Conservation (phyloP, 2,113 vertebrate species). For the Naja naja region DNA sequence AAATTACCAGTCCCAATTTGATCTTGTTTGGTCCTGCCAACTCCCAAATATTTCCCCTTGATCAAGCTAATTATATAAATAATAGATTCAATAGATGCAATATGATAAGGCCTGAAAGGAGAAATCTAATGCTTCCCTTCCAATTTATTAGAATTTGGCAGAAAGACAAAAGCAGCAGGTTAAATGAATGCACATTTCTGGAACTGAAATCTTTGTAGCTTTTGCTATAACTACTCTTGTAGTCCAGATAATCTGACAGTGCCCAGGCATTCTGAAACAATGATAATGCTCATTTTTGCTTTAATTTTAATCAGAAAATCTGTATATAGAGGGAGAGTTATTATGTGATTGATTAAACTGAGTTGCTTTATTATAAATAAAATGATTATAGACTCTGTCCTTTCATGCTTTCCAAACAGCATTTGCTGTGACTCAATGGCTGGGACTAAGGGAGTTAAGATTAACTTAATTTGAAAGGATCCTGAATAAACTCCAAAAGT, state of each 20-base stretch:
- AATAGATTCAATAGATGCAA: neutral
- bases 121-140: neutral
- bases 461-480: slow-evolving; percentile 1
- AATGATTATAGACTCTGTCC: slow-evolving; percentile 20
- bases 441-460: neutral
- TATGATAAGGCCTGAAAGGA: neutral
- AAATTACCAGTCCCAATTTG: neutral
- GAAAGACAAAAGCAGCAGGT: fast-evolving
- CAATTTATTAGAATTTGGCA: neutral
- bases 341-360: slow-evolving; percentile 18
- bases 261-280: neutral
- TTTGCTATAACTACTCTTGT: slow-evolving; percentile 6
- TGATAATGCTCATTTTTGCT: neutral
- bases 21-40: neutral
- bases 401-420: slow-evolving; percentile 12
- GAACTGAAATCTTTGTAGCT: neutral
- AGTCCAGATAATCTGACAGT: slow-evolving; percentile 20
- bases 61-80: neutral
- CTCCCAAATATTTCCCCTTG: neutral
- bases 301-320: slow-evolving; percentile 8
- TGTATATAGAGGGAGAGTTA: neutral
- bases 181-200: neutral
- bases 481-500: neutral
- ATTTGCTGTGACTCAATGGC: slow-evolving; percentile 14
- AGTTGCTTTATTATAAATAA: slow-evolving; percentile 31